Percentiles rank a stretch among this genome's conserved stretches.
phyloP scores from a whole-genome alignment of 1,140 invertebrate genomes.

The Drosophila kohkoa region DNA sequence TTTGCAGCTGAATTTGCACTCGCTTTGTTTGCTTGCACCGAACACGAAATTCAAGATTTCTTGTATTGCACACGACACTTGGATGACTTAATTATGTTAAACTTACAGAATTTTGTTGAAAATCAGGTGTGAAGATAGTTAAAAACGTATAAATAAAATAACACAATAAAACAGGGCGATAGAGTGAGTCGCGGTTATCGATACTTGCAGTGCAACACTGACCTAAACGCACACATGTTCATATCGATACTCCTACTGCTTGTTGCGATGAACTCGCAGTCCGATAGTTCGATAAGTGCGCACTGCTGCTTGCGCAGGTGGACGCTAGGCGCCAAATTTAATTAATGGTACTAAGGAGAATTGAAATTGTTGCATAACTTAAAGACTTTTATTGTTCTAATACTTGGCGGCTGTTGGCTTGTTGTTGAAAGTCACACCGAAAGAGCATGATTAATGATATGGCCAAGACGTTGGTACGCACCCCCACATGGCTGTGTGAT shows the following conservation, averaged over 20 bases:
- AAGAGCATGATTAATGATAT: slow-evolving; percentile 62
- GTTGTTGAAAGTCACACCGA: slow-evolving; percentile 7
- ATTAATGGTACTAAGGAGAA: slow-evolving; percentile 12
- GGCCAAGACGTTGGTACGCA: slow-evolving; percentile 22
- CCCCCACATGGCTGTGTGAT: slow-evolving; percentile 64
- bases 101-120: slow-evolving; percentile 70
- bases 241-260: slow-evolving; percentile 36
- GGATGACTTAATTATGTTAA: slow-evolving; percentile 52
- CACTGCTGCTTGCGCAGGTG: slow-evolving; percentile 26
- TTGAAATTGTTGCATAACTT: slow-evolving; percentile 25
- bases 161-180: slow-evolving; percentile 68
- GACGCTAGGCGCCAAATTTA: slow-evolving; percentile 52
- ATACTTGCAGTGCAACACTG: slow-evolving; percentile 51
- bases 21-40: slow-evolving; percentile 44
- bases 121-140: slow-evolving; percentile 58
- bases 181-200: slow-evolving; percentile 51
- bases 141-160: slow-evolving; percentile 76
- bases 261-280: slow-evolving; percentile 8
- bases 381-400: slow-evolving; percentile 20
- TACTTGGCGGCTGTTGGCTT: slow-evolving; percentile 3
- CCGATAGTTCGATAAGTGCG: slow-evolving; percentile 38
- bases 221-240: not conserved
- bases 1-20: slow-evolving; percentile 68
- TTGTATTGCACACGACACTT: slow-evolving; percentile 29
- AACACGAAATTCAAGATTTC: slow-evolving; percentile 1